Conservation (phyloP, 2,888 invertebrate species). For the Oscheius sp. region DNA sequence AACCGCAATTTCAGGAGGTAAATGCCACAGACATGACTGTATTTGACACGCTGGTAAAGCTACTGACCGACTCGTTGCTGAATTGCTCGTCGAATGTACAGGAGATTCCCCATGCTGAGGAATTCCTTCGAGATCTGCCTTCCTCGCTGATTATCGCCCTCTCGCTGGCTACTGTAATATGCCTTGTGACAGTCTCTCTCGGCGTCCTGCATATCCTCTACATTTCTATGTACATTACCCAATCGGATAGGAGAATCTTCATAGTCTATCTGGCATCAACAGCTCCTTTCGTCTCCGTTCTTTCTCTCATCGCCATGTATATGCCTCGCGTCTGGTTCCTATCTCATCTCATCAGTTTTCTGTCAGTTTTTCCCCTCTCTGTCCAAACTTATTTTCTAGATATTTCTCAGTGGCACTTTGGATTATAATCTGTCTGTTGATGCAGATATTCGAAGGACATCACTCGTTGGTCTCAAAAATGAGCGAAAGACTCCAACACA, state of each 20-base stretch:
- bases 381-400: constrained; percentile 33
- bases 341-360: constrained; percentile 62
- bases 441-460: constrained; percentile 65
- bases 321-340: constrained; percentile 69
- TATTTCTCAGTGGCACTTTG: constrained; percentile 67
- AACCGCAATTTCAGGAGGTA: too few species aligned
- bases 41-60: constrained; percentile 52
- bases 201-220: constrained; percentile 62
- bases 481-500: constrained; percentile 44
- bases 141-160: constrained; percentile 53
- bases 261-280: constrained; percentile 62
- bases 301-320: constrained; percentile 62
- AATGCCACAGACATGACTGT: constrained; percentile 27
- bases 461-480: constrained; percentile 52
- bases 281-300: constrained; percentile 61
- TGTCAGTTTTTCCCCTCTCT: constrained; percentile 41
- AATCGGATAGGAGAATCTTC: constrained; percentile 51
- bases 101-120: constrained; percentile 53
- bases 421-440: constrained; percentile 65
- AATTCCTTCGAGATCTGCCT: constrained; percentile 53
- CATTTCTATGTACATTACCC: constrained; percentile 59
- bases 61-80: constrained; percentile 60
- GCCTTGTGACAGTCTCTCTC: constrained; percentile 54
- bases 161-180: constrained; percentile 51
- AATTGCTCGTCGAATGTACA: constrained; percentile 53